phyloP scores from a whole-genome alignment of 1,140 invertebrate species.

The Panulirus ornatus region DNA sequence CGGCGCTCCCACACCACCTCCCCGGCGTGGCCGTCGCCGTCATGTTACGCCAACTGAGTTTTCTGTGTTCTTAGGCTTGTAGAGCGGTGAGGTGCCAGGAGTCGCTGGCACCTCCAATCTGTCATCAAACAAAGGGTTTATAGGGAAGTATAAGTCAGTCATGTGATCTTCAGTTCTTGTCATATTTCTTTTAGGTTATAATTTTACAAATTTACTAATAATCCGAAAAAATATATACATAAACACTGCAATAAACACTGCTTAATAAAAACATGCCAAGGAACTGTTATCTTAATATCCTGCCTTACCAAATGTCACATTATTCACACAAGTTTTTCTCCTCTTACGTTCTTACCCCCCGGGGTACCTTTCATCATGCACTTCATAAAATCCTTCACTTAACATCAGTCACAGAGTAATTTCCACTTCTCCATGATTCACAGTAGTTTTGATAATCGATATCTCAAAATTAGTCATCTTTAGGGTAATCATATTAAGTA shows the following conservation, averaged over 20 bases:
- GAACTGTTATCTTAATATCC: slow-evolving; percentile 9
- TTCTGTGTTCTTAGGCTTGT: slow-evolving; percentile 15
- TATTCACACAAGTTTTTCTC: too few relatives aligned
- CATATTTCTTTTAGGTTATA: not conserved
- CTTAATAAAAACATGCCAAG: slow-evolving; percentile 22
- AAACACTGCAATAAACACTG: slow-evolving; percentile 5
- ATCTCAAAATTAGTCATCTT: too few relatives aligned
- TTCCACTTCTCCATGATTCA: too few relatives aligned
- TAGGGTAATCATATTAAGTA: too few relatives aligned
- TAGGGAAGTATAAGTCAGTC: not conserved
- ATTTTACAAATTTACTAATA: not conserved
- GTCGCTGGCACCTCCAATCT: not conserved
- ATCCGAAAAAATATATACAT: not conserved
- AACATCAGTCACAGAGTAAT: too few relatives aligned
- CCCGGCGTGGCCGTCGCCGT: slow-evolving; percentile 10
- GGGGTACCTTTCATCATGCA: too few relatives aligned
- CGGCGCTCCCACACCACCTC: slow-evolving; percentile 1
- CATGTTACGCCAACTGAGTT: slow-evolving; percentile 39
- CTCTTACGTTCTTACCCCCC: too few relatives aligned
- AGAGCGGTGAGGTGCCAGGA: not conserved
- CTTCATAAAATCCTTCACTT: too few relatives aligned
- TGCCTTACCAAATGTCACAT: too few relatives aligned
- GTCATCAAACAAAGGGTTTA: not conserved
- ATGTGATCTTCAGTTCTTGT: not conserved
- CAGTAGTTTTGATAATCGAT: too few relatives aligned